Evolutionary conservation across 2,888 invertebrate genomes (phyloP), one percentile per base, ranked within the genome.

Genomic region (Sinhomidia bicolor): DNA sequence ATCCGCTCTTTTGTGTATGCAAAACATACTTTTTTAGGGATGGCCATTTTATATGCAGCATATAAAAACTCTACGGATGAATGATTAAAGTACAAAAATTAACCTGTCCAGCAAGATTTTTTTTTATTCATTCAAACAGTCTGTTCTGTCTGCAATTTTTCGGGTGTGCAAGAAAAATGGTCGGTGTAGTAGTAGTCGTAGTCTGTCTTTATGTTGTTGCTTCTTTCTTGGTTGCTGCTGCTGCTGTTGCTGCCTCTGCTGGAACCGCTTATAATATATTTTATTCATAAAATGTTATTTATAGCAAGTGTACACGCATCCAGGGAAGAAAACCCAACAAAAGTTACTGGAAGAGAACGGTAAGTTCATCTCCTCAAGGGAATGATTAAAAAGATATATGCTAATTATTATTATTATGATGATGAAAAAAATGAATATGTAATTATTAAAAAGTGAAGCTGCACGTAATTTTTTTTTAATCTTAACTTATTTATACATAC

Each of bases 331-430:
- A n/a, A 62, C 7, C 62, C 29, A 62, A 62, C 26, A 29, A 62
- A 62, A 62, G 62, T 57, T n/a, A 62, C 62, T 62, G 29, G 62
- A 62, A 62, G 62, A 62, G 62, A 62, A 62, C 62, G 62, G 62
- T 62, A 62, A 29, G 62, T 62, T 62, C 4, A 29, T 29, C 62
- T 62, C 29, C 62, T 62, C 29, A 20, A 14, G 5, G 23, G 14
- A 23, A 29, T 62, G 10, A 29, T 29, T 9, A 29, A 29, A 14
- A 29, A 57, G n/a, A n/a, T n/a, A n/a, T 6, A 57, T 20, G 20
- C 1, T 23, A 17, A 57, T 17, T n/a, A n/a, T n/a, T 36, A 36
- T 36, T 36, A 36, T 3, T 36, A 36, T 36, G n/a, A n/a, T n/a
- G 47, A n/a, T 47, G 2, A 47, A 7, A 47, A 47, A 47, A 47